Conservation (phyloP, 2,888 invertebrate species). For the Leptopilina syphax region DNA sequence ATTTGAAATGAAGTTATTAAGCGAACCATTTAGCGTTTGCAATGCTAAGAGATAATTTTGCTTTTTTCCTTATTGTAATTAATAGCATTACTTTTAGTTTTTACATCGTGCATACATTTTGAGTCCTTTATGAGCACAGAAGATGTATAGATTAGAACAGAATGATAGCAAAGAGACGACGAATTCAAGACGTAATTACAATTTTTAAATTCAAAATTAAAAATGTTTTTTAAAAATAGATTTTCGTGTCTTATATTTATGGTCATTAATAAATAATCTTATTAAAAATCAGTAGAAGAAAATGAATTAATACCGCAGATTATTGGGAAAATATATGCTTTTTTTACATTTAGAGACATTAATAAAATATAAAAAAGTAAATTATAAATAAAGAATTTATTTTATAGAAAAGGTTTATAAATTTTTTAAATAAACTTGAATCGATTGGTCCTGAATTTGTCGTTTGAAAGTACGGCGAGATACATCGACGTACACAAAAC, state of each 20-base stretch:
- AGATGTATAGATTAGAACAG: conserved; percentile 49
- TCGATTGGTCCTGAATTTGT: conserved; percentile 53
- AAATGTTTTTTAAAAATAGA: too few species aligned
- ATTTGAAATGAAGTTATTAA: background rate
- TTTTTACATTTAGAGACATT: too few species aligned
- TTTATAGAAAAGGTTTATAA: too few species aligned
- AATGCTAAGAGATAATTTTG: conserved; percentile 8
- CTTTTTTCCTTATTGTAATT: conserved; percentile 1
- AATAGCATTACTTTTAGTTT: conserved; percentile 47
- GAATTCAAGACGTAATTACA: conserved; percentile 25
- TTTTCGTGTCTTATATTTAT: too few species aligned
- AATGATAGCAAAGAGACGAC: conserved; percentile 51
- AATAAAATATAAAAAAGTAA: too few species aligned
- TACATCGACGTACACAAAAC: conserved; percentile 69
- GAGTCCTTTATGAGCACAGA: conserved; percentile 43
- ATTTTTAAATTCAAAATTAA: background rate
- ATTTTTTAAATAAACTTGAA: background rate
- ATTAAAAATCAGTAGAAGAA: background rate
- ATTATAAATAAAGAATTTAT: too few species aligned
- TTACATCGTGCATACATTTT: conserved; percentile 57
- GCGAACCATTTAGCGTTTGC: background rate
- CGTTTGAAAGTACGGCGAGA: conserved; percentile 63
- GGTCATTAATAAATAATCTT: too few species aligned
- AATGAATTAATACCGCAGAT: too few species aligned
- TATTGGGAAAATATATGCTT: too few species aligned